Base-by-base conservation (phyloP, 2,797 vertebrate species). In the Notolabrus celidotus region DNA sequence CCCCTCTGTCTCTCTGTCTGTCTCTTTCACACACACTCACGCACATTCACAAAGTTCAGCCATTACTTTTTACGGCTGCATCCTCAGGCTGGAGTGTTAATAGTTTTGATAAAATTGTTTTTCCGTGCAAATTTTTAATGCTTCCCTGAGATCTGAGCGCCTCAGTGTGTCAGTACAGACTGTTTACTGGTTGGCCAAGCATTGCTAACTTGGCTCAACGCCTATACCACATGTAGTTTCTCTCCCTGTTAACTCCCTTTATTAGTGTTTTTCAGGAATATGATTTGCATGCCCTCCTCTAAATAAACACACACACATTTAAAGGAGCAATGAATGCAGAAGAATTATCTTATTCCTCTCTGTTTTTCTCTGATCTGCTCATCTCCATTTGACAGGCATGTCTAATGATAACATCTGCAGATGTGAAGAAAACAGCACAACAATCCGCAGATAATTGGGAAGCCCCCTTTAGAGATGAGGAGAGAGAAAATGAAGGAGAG, bases 361-460 rank as follows among this genome's bases (percentile, higher is more conserved):
- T 64, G 54, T 22, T 45, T 58, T 53, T 63, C 71, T 77, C 69
- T 85, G 45, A 63, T 82, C 74, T 50, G 27, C 78, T 89, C 83
- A 87, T 91, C 74, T 85, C 69, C 80, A 71, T 81, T 89, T 93
- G 92, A 93, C 88, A 65, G 92, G 92, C 92, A 72, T 61, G 73
- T 77, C 91, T 93, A 93, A 93, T 90, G 90, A 91, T 81, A 90
- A 85, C 83, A 82, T 87, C 84, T 82, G 79, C 70, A 72, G 71
- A 85, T 77, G 72, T 67, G 50, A 57, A 52, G 75, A 77, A 87
- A 87, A 90, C 85, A 80, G 70, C 70, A 80, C 79, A 89, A 88
- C 88, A 91, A 91, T 89, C 90, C 79, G 11, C 75, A 81, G 77
- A 91, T 93, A 93, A 93, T 92, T 93, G 92, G 91, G 50, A 67